Evolutionary conservation across 2,113 vertebrate species (phyloP), one percentile per base, ranked within the genome.

Genomic region (Xiphorhynchus elegans): DNA sequence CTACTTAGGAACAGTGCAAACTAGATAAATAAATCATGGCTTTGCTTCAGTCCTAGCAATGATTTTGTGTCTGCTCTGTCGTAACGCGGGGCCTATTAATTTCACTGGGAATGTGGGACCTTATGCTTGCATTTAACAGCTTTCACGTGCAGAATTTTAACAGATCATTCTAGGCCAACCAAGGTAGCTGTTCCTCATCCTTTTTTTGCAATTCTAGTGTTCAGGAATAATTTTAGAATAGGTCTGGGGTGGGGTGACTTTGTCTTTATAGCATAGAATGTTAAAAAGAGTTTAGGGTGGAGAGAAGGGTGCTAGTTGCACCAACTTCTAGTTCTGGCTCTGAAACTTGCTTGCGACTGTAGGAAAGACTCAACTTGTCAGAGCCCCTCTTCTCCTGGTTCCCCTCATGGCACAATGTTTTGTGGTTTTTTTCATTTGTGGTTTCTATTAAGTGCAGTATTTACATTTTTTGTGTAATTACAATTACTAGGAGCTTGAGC

Each of bases 1-100:
- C 70, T 96, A 52, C 75, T 67, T 87, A 59, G 53, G 87, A 83
- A 46, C 74, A 77, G 52, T 79, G 58, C 73, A 89, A 60, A 40
- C 19, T 16, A 49, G 24, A 64, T 56, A 87, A 74, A 94, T 81
- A 87, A 92, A 73, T 86, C 24, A 37, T 42, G 67, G 58, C 74
- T 62, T 66, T 85, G 66, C 67, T 67, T 81, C 53, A 60, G 66
- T n/a, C 10, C 2, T 63, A 60, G 68, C 77, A 72, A 40, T 64
- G 84, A n/a, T 64, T 90, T 86, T 90, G 42, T 39, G 56, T 49
- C 76, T 87, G 44, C 49, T 78, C 39, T 33, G 6, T 59, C 4
- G 4, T 75, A 72, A 75, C 29, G 37, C 0, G 2, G 62, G 40
- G n/a, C n/a, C 46, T 88, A 6, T 76, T 79, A 56, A 79, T 53